Conservation (phyloP, 2,888 invertebrate genomes). For the Philonicus albiceps region DNA sequence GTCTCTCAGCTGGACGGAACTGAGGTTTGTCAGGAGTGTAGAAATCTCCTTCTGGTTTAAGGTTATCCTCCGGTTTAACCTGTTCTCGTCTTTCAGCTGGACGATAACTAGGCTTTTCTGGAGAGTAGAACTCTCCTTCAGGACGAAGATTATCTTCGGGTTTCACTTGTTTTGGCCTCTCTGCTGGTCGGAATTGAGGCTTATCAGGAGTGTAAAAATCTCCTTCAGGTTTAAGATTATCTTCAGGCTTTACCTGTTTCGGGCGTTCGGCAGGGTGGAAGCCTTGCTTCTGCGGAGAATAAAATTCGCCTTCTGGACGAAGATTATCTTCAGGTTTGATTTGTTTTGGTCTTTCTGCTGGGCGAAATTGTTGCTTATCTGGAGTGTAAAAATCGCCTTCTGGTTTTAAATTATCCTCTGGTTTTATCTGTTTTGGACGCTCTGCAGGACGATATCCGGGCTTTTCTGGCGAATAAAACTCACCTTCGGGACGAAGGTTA, state of each 20-base stretch:
- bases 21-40: conserved; percentile 63
- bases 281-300: conserved; percentile 63
- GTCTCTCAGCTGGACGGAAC: conserved; percentile 68
- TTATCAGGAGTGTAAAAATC: conserved; percentile 64
- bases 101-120: conserved; percentile 53
- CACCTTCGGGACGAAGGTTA: conserved; percentile 62
- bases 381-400: conserved; percentile 66
- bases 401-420: conserved; percentile 61
- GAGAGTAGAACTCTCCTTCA: conserved; percentile 67
- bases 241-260: conserved; percentile 63
- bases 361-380: conserved; percentile 57
- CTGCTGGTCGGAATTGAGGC: conserved; percentile 60
- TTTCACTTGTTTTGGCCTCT: conserved; percentile 59
- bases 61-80: conserved; percentile 64
- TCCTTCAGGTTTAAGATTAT: conserved; percentile 67
- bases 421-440: conserved; percentile 62
- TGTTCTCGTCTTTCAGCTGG: conserved; percentile 64
- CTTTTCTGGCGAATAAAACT: conserved; percentile 59
- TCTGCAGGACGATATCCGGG: conserved; percentile 63
- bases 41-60: conserved; percentile 67
- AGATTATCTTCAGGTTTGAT: conserved; percentile 64
- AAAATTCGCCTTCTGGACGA: conserved; percentile 67
- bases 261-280: conserved; percentile 67
- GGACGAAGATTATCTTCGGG: conserved; percentile 67
- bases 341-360: conserved; percentile 62